These are phyloP conservation scores for Papilio protenor DNA, from an alignment of 2,888 invertebrate species.

Conservation along the genomic window DNA sequence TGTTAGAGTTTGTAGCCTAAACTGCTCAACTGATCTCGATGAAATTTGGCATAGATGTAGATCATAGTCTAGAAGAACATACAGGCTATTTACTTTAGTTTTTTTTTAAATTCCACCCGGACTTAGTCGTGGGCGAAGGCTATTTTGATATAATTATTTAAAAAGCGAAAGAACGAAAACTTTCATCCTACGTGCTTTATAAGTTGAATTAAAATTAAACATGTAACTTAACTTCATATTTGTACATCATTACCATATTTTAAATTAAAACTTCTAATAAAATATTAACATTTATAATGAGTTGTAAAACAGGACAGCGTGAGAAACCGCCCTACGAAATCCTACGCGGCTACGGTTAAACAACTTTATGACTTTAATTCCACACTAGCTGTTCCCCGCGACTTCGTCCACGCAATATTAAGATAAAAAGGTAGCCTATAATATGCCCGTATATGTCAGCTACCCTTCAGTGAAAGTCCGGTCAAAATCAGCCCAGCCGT, in stretches of 20 bases:
- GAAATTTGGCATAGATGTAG: too few relatives aligned
- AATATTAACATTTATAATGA: conserved; percentile 17
- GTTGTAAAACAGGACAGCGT: neutral
- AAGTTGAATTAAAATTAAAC: neutral
- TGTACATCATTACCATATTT: neutral
- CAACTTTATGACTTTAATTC: conserved; percentile 10
- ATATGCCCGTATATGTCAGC: too few relatives aligned
- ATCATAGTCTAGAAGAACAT: too few relatives aligned
- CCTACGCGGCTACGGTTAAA: neutral
- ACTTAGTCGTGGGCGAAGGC: too few relatives aligned
- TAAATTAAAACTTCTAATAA: neutral
- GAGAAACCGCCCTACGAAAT: neutral
- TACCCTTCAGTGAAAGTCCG: too few relatives aligned
- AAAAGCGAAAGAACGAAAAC: neutral
- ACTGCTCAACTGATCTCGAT: too few relatives aligned
- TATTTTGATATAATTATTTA: neutral
- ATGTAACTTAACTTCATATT: neutral
- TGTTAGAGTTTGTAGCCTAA: too few relatives aligned
- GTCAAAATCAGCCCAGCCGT: too few relatives aligned
- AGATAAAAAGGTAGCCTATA: too few relatives aligned
- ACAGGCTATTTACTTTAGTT: too few relatives aligned
- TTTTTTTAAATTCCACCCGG: too few relatives aligned
- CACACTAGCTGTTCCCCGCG: neutral
- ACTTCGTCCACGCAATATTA: too few relatives aligned
- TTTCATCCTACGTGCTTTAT: neutral